These are phyloP conservation scores for Synanthedon vespiformis DNA, from an alignment of 2,888 invertebrate species.

Conservation along the genomic window DNA sequence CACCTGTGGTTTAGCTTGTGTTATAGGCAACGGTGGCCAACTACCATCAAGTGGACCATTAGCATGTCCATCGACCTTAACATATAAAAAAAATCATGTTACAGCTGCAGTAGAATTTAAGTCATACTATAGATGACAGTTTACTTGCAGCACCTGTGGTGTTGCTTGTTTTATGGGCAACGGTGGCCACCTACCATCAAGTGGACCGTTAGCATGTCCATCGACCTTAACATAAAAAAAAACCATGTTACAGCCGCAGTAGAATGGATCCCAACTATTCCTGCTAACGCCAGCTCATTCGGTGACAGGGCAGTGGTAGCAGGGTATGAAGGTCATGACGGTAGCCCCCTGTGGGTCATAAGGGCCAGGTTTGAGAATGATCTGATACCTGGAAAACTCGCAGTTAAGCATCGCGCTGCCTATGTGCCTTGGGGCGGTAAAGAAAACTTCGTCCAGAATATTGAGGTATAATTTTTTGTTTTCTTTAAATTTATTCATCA, in stretches of 20 bases:
- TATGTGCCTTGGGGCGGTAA: constrained; percentile 53
- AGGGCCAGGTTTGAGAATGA: constrained; percentile 44
- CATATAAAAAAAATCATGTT: constrained; percentile 5
- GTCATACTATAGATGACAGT: neutral
- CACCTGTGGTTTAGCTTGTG: too few species aligned
- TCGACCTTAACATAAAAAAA: too few species aligned
- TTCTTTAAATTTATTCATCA: too few species aligned
- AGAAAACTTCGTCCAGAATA: constrained; percentile 37
- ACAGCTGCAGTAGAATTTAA: constrained; percentile 27
- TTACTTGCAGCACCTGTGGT: too few species aligned
- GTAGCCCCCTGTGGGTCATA: constrained; percentile 59
- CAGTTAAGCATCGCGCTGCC: constrained; percentile 45
- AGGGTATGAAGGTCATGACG: constrained; percentile 54
- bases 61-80: too few species aligned
- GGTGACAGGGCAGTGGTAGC: constrained; percentile 46
- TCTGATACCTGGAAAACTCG: constrained; percentile 54
- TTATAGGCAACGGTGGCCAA: too few species aligned
- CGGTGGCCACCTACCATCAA: too few species aligned
- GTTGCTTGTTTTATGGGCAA: too few species aligned
- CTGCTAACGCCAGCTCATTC: constrained; percentile 25
- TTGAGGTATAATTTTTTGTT: constrained; percentile 33
- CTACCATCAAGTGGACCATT: too few species aligned
- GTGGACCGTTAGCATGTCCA: too few species aligned
- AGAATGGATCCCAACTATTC: constrained; percentile 45
- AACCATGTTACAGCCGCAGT: constrained; percentile 27